These are phyloP conservation scores for Trichogramma dendrolimi DNA, from an alignment of 2,888 invertebrate genomes.

Conservation along the genomic window DNA sequence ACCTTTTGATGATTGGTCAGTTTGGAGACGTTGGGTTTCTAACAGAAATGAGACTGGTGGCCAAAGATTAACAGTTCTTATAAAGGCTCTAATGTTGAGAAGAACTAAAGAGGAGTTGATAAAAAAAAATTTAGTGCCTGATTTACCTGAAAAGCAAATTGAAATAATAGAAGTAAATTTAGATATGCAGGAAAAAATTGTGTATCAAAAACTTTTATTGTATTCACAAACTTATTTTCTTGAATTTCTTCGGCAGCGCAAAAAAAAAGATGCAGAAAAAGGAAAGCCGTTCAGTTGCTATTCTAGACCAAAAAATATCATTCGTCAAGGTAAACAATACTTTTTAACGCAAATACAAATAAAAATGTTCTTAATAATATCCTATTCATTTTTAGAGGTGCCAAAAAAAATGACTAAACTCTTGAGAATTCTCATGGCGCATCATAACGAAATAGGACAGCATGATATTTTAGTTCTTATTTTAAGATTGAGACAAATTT, in stretches of 20 bases:
- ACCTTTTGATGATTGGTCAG: slow-evolving; percentile 14
- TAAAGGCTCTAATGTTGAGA: slow-evolving; percentile 16
- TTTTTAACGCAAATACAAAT: too few relatives aligned
- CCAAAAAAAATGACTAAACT: slow-evolving; percentile 11
- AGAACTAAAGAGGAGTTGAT: slow-evolving; percentile 21
- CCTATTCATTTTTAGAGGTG: slow-evolving; percentile 10
- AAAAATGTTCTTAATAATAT: too few relatives aligned
- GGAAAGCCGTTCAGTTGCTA: too few relatives aligned
- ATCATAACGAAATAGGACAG: slow-evolving; percentile 2
- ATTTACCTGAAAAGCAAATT: slow-evolving; percentile 10
- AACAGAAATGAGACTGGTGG: slow-evolving; percentile 1
- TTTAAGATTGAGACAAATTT: slow-evolving; percentile 23
- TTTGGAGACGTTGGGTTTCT: slow-evolving; percentile 14
- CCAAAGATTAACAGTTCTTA: slow-evolving; percentile 10
- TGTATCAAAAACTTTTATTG: slow-evolving; percentile 18
- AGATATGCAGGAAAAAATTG: slow-evolving; percentile 12
- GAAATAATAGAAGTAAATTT: slow-evolving; percentile 9
- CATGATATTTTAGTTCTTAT: slow-evolving; percentile 20
- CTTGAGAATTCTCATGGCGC: slow-evolving; percentile 5
- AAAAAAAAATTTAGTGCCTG: slow-evolving; percentile 2
- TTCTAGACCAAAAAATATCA: too few relatives aligned
- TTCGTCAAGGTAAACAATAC: too few relatives aligned
- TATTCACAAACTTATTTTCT: slow-evolving; percentile 14
- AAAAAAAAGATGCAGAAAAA: not conserved
- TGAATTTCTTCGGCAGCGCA: slow-evolving; percentile 7